These are phyloP conservation scores for Phylloscopus trochilus DNA, from an alignment of 2,113 vertebrate species.

Conservation along the genomic window DNA sequence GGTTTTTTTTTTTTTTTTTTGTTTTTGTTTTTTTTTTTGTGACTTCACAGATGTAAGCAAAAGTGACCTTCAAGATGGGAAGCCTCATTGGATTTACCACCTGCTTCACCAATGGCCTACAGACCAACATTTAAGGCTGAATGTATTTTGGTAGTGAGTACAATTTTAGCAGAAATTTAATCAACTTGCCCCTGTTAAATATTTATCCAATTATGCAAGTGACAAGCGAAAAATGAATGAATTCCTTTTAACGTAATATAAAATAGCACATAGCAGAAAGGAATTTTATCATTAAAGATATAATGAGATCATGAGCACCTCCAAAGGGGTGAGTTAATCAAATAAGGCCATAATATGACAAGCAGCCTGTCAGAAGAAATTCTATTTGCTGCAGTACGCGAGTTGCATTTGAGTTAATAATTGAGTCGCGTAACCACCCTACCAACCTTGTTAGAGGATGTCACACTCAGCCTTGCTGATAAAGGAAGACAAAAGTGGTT, in stretches of 20 bases:
- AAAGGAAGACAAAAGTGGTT: slow-evolving; percentile 13
- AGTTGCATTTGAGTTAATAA: slow-evolving; percentile 49
- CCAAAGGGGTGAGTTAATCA: slow-evolving; percentile 45
- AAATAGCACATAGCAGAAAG: slow-evolving; percentile 54
- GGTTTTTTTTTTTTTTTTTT: neutral
- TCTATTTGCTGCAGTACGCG: slow-evolving; percentile 5
- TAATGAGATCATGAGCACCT: slow-evolving; percentile 44
- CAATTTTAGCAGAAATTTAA: slow-evolving; percentile 27
- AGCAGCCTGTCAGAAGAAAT: slow-evolving; percentile 42
- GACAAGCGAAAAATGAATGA: slow-evolving; percentile 42
- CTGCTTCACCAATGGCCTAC: neutral
- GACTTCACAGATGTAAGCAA: neutral
- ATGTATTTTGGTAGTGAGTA: neutral
- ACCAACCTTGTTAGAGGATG: slow-evolving; percentile 39
- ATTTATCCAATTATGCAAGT: slow-evolving; percentile 48
- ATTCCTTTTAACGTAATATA: slow-evolving; percentile 42
- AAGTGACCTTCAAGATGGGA: neutral
- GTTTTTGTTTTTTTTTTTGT: neutral
- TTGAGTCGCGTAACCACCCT: neutral
- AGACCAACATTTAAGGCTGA: neutral
- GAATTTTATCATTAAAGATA: slow-evolving; percentile 46
- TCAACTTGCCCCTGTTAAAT: slow-evolving; percentile 36
- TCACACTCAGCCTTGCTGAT: neutral
- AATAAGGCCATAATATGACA: slow-evolving; percentile 44
- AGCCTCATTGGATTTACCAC: neutral